Percentiles rank a stretch among this genome's conserved stretches.
phyloP scores from a whole-genome alignment of 2,113 vertebrate species.

The Pygoscelis antarcticus region DNA sequence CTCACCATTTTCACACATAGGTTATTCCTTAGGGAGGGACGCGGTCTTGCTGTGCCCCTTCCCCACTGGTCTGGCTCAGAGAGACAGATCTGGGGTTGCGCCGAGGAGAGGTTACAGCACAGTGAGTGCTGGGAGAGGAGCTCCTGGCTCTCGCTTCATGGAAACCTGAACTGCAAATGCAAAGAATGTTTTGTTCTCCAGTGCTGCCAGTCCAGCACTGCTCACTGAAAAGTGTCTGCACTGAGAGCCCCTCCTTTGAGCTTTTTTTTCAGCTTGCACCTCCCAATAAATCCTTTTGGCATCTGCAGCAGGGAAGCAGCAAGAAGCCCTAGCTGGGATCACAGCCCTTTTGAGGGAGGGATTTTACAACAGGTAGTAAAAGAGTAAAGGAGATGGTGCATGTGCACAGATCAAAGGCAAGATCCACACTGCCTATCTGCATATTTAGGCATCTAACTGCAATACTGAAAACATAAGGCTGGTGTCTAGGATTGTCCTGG shows the following conservation, averaged over 20 bases:
- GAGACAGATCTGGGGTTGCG: neutral
- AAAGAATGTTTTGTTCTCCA: neutral
- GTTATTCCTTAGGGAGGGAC: neutral
- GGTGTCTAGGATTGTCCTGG: neutral
- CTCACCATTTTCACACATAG: neutral
- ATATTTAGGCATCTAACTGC: neutral
- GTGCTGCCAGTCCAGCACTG: neutral
- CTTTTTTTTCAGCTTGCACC: neutral
- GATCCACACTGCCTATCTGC: neutral
- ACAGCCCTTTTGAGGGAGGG: neutral
- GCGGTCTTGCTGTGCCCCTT: neutral
- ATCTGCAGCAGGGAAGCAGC: neutral
- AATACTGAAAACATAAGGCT: neutral
- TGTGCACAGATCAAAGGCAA: neutral
- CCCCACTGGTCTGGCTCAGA: neutral
- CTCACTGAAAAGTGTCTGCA: neutral
- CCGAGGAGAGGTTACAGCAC: rapidly evolving
- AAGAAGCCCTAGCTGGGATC: neutral
- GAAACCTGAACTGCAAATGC: neutral
- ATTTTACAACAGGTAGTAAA: neutral
- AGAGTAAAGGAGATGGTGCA: neutral
- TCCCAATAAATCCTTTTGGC: neutral
- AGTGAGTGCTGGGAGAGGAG: neutral
- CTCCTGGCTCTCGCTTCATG: rapidly evolving
- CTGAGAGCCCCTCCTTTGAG: neutral